Evolutionary conservation across 2,113 vertebrate species (phyloP).

Genomic region (Hypomesus transpacificus): DNA sequence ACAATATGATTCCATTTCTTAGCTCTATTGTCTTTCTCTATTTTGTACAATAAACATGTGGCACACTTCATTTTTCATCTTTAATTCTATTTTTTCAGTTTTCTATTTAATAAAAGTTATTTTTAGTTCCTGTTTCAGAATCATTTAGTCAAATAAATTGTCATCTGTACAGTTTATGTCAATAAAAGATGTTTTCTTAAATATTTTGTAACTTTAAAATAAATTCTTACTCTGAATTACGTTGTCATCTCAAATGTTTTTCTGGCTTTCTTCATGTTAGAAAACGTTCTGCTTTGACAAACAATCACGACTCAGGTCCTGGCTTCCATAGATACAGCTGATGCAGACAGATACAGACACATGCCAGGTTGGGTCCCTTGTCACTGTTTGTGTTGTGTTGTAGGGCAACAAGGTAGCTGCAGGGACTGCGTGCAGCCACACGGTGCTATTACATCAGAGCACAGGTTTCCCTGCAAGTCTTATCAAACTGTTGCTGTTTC

Average conservation of each 20-base stretch:
- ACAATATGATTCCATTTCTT: constrained; percentile 85
- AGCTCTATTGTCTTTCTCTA: constrained; percentile 83
- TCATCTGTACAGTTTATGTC: constrained; percentile 98
- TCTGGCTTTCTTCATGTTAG: not conserved
- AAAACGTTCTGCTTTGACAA: too few species aligned
- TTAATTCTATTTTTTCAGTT: constrained; percentile 79
- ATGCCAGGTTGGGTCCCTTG: constrained; percentile 4
- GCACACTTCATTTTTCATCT: constrained; percentile 72
- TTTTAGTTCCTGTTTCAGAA: constrained; percentile 93
- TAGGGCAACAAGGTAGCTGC: constrained; percentile 20
- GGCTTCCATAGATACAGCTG: constrained; percentile 15
- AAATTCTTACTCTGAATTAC: constrained; percentile 51
- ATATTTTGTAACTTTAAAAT: constrained; percentile 70
- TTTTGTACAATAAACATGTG: constrained; percentile 83
- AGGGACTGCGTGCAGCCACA: constrained; percentile 19
- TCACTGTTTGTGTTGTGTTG: constrained; percentile 27
- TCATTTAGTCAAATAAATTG: constrained; percentile 94
- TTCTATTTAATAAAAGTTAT: constrained; percentile 97
- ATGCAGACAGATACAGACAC: not conserved
- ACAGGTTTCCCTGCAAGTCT: constrained; percentile 24
- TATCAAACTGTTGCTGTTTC: constrained; percentile 48
- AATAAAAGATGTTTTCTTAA: constrained; percentile 85
- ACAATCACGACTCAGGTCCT: not conserved
- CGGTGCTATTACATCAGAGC: constrained; percentile 49
- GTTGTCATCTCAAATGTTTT: constrained; percentile 11